Percentiles rank a stretch among this genome's conserved stretches.
Evolutionary conservation across 2,113 vertebrate genomes (phyloP).

Genomic region (Podarcis cretensis): DNA sequence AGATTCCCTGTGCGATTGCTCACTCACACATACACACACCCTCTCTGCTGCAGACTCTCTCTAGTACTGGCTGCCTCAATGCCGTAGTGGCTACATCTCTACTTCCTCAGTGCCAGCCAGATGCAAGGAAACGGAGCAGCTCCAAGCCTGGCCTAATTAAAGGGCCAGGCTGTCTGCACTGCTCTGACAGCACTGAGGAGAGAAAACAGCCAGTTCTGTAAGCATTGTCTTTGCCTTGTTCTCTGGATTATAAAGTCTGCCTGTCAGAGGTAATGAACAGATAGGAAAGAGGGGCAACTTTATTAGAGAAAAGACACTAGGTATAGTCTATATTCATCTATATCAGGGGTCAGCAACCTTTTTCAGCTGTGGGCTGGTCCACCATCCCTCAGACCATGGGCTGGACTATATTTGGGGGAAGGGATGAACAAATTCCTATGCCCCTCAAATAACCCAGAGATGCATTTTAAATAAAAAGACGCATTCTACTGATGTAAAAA

Average conservation of each 20-base stretch:
- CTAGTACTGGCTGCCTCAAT: slow-evolving; percentile 64
- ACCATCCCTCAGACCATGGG: no score
- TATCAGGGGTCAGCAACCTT: no score
- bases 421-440: not conserved
- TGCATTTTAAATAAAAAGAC: no score
- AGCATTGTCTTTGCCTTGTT: not conserved
- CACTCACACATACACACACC: not conserved
- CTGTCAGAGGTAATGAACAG: not conserved
- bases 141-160: slow-evolving; percentile 74
- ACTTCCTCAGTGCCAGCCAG: slow-evolving; percentile 69
- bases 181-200: not conserved
- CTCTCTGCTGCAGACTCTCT: slow-evolving; percentile 47
- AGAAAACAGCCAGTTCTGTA: not conserved
- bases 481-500: no score
- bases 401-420: no score
- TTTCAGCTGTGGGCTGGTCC: no score
- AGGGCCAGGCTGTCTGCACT: slow-evolving; percentile 60
- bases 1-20: slow-evolving; percentile 22
- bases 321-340: no score
- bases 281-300: not conserved
- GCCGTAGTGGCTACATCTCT: slow-evolving; percentile 64
- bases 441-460: not conserved
- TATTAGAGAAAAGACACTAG: not conserved
- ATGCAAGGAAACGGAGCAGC: slow-evolving; percentile 51
- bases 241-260: not conserved